These are phyloP conservation scores for Astropecten irregularis DNA, from an alignment of 53 echinoderm and acorn worm species.

Conservation along the genomic window DNA sequence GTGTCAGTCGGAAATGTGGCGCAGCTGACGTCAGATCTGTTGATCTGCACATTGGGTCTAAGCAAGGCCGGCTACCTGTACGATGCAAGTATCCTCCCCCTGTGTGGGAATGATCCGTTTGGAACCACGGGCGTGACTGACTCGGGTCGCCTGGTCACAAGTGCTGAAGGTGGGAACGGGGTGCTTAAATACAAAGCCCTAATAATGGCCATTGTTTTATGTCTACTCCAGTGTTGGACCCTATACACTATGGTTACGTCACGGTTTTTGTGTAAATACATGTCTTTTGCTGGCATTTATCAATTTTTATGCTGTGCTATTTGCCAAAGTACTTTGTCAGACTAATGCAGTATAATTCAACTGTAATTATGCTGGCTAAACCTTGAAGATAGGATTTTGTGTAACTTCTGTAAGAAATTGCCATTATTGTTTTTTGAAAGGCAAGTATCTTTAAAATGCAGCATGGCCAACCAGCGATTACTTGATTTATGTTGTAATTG, in stretches of 20 bases:
- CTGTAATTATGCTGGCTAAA: too few relatives aligned
- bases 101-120: constrained; percentile 97
- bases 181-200: too few relatives aligned
- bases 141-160: constrained; percentile 69
- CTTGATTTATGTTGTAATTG: too few relatives aligned
- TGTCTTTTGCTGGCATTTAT: neutral
- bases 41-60: constrained; percentile 79
- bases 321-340: too few relatives aligned
- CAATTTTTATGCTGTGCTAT: too few relatives aligned
- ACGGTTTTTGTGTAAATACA: neutral
- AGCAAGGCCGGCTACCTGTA: constrained; percentile 74
- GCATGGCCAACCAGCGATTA: too few relatives aligned
- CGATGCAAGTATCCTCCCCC: constrained; percentile 77
- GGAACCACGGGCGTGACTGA: constrained; percentile 44
- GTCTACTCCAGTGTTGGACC: neutral
- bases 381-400: too few relatives aligned
- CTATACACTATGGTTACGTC: neutral
- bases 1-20: constrained; percentile 94
- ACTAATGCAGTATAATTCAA: too few relatives aligned
- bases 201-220: neutral
- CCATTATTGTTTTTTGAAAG: too few relatives aligned
- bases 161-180: constrained; percentile 83
- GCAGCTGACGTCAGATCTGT: constrained; percentile 83
- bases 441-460: too few relatives aligned
- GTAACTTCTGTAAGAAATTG: too few relatives aligned